Percentiles rank a stretch among this genome's conserved stretches.
These are phyloP conservation scores for Rhyzopertha dominica DNA, from an alignment of 1,140 invertebrate genomes.

Conservation along the genomic window DNA sequence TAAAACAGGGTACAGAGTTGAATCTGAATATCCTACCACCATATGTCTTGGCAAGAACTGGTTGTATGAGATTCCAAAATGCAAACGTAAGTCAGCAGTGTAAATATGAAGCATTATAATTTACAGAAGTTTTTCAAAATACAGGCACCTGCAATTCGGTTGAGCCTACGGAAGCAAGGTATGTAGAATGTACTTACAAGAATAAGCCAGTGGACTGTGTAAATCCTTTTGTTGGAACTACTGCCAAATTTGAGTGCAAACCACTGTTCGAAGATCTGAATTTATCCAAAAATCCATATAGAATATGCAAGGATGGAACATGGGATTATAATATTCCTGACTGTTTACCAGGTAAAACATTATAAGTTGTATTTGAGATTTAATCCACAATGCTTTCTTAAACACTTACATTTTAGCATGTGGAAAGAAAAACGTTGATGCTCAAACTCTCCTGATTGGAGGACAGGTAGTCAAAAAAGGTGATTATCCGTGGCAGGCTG, in stretches of 20 bases:
- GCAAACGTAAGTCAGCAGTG: no score
- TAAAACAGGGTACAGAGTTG: no score
- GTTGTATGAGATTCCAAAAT: no score
- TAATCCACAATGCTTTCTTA: constrained; percentile 1
- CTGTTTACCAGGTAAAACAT: constrained; percentile 25
- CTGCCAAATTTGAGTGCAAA: constrained; percentile 22
- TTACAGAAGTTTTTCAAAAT: no score
- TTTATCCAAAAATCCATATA: no score
- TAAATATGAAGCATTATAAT: no score
- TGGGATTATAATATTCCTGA: constrained; percentile 18
- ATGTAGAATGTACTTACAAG: constrained; percentile 16
- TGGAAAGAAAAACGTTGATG: constrained; percentile 25
- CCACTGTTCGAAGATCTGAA: no score
- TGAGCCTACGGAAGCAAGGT: constrained; percentile 7
- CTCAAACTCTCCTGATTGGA: constrained; percentile 26
- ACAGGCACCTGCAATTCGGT: no score
- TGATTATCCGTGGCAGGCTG: constrained; percentile 54
- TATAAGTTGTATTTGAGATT: not conserved
- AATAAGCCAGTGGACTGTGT: constrained; percentile 17
- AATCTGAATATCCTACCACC: no score
- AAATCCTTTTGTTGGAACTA: constrained; percentile 20
- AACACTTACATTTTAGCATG: constrained; percentile 22
- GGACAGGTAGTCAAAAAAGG: constrained; percentile 42
- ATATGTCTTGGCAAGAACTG: no score
- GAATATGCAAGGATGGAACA: constrained; percentile 16